phyloP scores from a whole-genome alignment of 2,797 vertebrate species.

The Acipenser transmontanus region DNA sequence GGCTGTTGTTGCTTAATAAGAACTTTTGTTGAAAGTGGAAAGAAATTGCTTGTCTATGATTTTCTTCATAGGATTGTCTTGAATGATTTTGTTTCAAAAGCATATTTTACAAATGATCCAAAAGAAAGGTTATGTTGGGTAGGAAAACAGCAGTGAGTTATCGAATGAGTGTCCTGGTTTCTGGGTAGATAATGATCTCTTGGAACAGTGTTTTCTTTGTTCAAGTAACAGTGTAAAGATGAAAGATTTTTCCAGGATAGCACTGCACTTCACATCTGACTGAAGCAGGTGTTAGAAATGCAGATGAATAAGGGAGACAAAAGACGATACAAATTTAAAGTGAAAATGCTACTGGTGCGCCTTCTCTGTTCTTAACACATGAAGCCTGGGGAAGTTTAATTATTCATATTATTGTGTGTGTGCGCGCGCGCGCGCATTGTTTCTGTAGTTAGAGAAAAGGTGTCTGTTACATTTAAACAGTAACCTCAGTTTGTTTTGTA shows the following conservation, averaged over 20 bases:
- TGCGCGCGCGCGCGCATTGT: constrained; percentile 52
- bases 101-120: constrained; percentile 50
- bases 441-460: constrained; percentile 59
- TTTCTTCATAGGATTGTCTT: constrained; percentile 23
- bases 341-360: constrained; percentile 88
- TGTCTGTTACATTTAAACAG: constrained; percentile 56
- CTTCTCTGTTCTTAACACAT: constrained; percentile 71
- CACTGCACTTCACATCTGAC: constrained; percentile 69
- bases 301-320: constrained; percentile 92
- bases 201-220: constrained; percentile 62
- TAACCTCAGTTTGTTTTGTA: constrained; percentile 49
- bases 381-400: constrained; percentile 80
- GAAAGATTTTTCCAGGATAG: constrained; percentile 75
- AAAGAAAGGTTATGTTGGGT: constrained; percentile 49
- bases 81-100: constrained; percentile 25
- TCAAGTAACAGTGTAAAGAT: constrained; percentile 66
- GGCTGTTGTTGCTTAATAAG: constrained; percentile 27
- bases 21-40: constrained; percentile 23
- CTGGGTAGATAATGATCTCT: constrained; percentile 81
- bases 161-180: constrained; percentile 66
- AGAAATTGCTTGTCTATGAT: constrained; percentile 16
- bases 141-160: constrained; percentile 42
- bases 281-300: constrained; percentile 97
- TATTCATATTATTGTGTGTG: constrained; percentile 88
- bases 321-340: constrained; percentile 97